Conservation (phyloP, 2,888 invertebrate species). For the Eristalis arbustorum region DNA sequence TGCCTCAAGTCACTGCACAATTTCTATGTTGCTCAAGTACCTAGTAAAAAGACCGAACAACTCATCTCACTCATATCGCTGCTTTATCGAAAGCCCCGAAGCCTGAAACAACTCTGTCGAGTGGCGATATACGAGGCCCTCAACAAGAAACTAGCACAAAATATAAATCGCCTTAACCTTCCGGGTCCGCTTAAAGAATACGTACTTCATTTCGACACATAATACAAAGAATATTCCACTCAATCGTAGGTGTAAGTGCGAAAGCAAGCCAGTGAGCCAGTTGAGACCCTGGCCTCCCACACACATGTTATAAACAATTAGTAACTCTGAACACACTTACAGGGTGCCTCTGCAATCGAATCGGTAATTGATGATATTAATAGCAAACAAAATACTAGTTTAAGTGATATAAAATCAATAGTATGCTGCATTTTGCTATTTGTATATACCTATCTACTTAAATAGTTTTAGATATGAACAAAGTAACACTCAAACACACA, state of each 20-base stretch:
- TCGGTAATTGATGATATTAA: constrained; percentile 60
- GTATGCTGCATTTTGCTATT: constrained; percentile 35
- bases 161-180: constrained; percentile 85
- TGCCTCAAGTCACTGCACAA: constrained; percentile 86
- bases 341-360: constrained; percentile 39
- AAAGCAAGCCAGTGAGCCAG: constrained; percentile 4
- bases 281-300: constrained; percentile 21
- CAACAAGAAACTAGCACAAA: constrained; percentile 84
- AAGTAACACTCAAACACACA: background rate
- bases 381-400: constrained; percentile 23
- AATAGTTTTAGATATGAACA: constrained; percentile 24
- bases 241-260: background rate
- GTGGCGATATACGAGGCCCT: constrained; percentile 86
- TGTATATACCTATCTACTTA: constrained; percentile 37
- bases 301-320: constrained; percentile 10
- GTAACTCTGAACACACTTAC: background rate
- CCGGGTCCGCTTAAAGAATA: constrained; percentile 86
- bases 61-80: constrained; percentile 84
- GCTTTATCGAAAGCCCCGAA: constrained; percentile 85
- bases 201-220: constrained; percentile 84
- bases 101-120: constrained; percentile 87
- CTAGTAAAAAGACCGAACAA: constrained; percentile 84
- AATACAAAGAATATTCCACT: constrained; percentile 71
- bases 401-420: constrained; percentile 6
- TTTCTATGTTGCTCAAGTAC: constrained; percentile 84